Evolutionary conservation across 1,140 invertebrate genomes (phyloP).

Genomic region (Argopecten irradians): DNA sequence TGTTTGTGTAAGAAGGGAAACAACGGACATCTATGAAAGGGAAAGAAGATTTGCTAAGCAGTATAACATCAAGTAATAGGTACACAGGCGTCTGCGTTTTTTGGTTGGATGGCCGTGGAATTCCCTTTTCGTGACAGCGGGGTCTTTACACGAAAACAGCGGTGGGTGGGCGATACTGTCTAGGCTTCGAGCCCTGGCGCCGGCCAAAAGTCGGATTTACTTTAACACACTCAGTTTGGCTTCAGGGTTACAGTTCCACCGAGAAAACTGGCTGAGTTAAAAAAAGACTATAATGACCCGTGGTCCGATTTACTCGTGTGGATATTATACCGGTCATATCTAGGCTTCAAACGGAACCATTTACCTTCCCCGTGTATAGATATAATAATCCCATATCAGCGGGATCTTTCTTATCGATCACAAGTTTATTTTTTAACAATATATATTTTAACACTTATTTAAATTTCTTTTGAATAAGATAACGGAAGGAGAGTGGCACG

Average conservation of each 20-base stretch:
- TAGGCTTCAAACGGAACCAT: background rate
- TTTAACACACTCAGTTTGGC: background rate
- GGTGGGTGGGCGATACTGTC: constrained; percentile 3
- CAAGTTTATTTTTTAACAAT: background rate
- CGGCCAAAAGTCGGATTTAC: constrained; percentile 8
- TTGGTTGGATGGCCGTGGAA: background rate
- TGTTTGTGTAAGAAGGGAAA: background rate
- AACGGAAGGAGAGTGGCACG: background rate
- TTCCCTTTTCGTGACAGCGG: constrained; percentile 20
- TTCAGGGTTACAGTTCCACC: background rate
- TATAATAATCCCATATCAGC: background rate
- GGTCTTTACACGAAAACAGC: constrained; percentile 20
- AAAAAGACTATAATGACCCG: background rate
- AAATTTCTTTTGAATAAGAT: constrained; percentile 23
- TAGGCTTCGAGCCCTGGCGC: background rate
- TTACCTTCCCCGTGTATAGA: background rate
- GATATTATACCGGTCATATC: background rate
- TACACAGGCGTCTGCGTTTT: constrained; percentile 8
- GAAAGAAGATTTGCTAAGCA: background rate
- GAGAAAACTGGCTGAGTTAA: background rate
- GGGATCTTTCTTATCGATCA: background rate
- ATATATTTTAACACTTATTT: constrained; percentile 24
- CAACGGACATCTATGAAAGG: background rate
- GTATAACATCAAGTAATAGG: background rate
- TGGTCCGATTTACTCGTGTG: background rate